Evolutionary conservation across 2,113 vertebrate species (phyloP).

Genomic region (Stegastes partitus): DNA sequence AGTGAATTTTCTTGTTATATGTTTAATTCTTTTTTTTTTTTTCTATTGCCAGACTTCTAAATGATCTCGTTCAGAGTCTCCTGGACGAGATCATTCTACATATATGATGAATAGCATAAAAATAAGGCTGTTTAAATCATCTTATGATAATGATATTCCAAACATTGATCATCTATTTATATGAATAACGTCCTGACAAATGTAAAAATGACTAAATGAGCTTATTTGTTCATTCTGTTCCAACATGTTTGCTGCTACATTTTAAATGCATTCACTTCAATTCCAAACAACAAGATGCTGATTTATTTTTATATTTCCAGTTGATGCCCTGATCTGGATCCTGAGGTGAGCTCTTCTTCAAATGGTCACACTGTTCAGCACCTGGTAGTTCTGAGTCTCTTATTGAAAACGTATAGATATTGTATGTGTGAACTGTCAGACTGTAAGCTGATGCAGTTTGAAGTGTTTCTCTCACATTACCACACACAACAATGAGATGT

Average conservation of each 20-base stretch:
- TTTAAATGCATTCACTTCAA: background rate
- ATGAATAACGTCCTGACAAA: too few species aligned
- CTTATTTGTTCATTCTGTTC: background rate
- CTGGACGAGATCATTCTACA: background rate
- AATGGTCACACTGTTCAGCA: background rate
- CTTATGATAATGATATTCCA: too few species aligned
- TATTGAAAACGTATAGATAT: too few species aligned
- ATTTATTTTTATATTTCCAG: constrained; percentile 4
- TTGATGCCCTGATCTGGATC: background rate
- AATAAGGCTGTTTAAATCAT: too few species aligned
- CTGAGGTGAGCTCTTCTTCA: background rate
- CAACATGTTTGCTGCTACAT: background rate
- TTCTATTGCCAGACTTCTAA: background rate
- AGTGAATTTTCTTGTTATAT: background rate
- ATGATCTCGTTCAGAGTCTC: background rate
- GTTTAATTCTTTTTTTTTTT: background rate
- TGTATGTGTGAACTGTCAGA: too few species aligned
- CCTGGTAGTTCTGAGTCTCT: too few species aligned
- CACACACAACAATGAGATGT: too few species aligned
- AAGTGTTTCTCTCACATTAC: too few species aligned
- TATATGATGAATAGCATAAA: background rate
- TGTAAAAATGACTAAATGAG: background rate
- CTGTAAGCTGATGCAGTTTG: too few species aligned
- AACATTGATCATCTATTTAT: too few species aligned
- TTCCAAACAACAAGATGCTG: background rate